A percentile compares a stretch with the other conserved stretches of the same genome.
Evolutionary conservation across 2,797 vertebrate species (phyloP).

Genomic region (Harpagifer antarcticus): DNA sequence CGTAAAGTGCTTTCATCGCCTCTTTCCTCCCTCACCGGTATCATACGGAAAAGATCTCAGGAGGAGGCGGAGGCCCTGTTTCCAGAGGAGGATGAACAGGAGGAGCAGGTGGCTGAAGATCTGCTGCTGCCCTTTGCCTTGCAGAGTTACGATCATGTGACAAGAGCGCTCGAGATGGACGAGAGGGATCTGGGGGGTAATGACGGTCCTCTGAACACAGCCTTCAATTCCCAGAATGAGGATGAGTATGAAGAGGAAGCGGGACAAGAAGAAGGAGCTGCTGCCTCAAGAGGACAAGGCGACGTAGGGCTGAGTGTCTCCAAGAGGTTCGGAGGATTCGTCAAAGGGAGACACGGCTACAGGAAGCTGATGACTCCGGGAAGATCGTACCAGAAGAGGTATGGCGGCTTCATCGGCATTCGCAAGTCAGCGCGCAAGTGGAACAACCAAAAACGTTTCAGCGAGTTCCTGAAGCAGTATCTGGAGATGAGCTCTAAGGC

Average conservation of each 20-base stretch:
- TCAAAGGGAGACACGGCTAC: conserved; percentile 85
- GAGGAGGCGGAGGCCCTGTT: conserved; percentile 80
- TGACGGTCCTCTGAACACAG: conserved; percentile 53
- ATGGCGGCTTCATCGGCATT: conserved; percentile 95
- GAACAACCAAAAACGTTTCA: conserved; percentile 98
- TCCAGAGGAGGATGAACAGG: conserved; percentile 71
- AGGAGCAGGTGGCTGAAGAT: conserved; percentile 70
- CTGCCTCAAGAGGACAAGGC: conserved; percentile 53
- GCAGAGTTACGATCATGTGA: conserved; percentile 80
- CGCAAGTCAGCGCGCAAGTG: conserved; percentile 96
- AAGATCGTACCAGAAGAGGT: conserved; percentile 92
- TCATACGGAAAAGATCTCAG: conserved; percentile 79
- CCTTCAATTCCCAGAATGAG: conserved; percentile 72
- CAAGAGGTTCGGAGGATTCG: conserved; percentile 86
- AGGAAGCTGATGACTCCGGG: conserved; percentile 83
- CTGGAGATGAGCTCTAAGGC: conserved; percentile 92
- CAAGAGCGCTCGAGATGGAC: conserved; percentile 71
- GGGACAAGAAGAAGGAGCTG: conserved; percentile 55
- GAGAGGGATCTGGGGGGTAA: conserved; percentile 59
- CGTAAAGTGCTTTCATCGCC: conserved; percentile 67
- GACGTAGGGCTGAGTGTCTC: conserved; percentile 77
- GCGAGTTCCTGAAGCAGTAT: conserved; percentile 97
- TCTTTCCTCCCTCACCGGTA: conserved; percentile 62
- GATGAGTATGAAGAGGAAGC: conserved; percentile 71
- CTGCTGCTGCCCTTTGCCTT: conserved; percentile 71